Conservation (phyloP, 2,888 invertebrate species). For the Rugalucina vietnamica region DNA sequence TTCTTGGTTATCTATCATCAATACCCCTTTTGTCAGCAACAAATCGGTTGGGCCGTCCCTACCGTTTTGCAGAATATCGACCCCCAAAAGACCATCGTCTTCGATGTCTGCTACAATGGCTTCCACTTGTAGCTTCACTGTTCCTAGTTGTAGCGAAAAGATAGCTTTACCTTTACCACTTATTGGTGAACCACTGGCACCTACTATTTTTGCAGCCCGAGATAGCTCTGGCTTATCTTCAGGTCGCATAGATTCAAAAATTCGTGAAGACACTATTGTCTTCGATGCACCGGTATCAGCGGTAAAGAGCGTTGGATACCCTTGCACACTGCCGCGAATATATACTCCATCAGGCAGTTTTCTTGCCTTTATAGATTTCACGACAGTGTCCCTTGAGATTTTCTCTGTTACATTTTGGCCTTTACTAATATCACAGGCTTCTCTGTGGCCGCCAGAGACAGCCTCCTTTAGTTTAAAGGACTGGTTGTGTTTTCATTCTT, state of each 20-base stretch:
- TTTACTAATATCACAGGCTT: not conserved
- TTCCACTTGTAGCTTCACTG: not conserved
- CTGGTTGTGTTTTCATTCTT: not conserved
- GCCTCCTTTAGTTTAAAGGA: slow-evolving; percentile 14
- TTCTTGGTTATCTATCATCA: slow-evolving; percentile 5
- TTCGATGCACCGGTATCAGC: slow-evolving; percentile 18
- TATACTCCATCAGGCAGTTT: not conserved
- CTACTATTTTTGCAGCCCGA: not conserved
- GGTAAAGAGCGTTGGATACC: not conserved
- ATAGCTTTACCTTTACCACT: not conserved
- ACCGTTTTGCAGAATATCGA: slow-evolving; percentile 12
- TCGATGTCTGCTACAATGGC: not conserved
- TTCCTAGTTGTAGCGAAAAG: not conserved
- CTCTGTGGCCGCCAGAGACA: slow-evolving; percentile 15
- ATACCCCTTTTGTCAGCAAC: not conserved
- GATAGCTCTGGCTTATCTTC: not conserved
- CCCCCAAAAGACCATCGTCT: not conserved
- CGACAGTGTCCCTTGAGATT: no score
- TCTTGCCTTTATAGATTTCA: not conserved
- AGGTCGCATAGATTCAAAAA: not conserved
- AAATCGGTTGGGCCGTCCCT: slow-evolving; percentile 2
- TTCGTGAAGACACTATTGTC: not conserved
- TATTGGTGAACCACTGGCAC: slow-evolving; percentile 2
- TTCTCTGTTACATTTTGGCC: not conserved
- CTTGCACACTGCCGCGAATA: not conserved